Percentiles rank a stretch among this genome's conserved stretches.
These are phyloP conservation scores for Scolopax rusticola DNA, from an alignment of 2,797 vertebrate genomes.

Conservation along the genomic window DNA sequence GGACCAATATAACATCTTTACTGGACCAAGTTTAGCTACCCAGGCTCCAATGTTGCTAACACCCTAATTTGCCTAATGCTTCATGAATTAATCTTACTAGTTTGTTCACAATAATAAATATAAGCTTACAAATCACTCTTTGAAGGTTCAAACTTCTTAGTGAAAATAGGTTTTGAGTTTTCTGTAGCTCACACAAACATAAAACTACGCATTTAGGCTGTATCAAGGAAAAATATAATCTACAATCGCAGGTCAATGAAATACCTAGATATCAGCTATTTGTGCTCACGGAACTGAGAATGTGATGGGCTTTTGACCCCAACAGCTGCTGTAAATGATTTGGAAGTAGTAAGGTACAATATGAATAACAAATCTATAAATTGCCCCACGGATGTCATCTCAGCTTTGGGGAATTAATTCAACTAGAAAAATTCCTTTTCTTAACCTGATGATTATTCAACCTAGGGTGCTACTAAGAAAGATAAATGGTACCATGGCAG, in stretches of 20 bases:
- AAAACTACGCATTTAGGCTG: not conserved
- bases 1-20: not conserved
- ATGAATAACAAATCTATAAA: not conserved
- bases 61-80: not conserved
- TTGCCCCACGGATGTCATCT: not conserved
- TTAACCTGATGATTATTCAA: not conserved
- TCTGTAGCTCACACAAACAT: not conserved
- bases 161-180: not conserved
- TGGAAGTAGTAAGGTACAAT: not conserved
- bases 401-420: slow-evolving; percentile 11
- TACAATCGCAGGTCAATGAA: not conserved
- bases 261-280: not conserved
- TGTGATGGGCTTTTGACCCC: not conserved
- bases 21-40: not conserved
- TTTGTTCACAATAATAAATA: not conserved
- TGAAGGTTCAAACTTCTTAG: not conserved
- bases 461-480: not conserved
- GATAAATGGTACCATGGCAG: not conserved
- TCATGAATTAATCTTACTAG: not conserved
- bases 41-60: not conserved
- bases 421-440: not conserved
- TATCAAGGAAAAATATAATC: not conserved
- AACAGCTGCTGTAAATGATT: not conserved
- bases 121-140: not conserved
- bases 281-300: not conserved